Evolutionary conservation across 2,888 invertebrate genomes (phyloP), one percentile per base, ranked within the genome.

Genomic region (Lycaena phlaeas): DNA sequence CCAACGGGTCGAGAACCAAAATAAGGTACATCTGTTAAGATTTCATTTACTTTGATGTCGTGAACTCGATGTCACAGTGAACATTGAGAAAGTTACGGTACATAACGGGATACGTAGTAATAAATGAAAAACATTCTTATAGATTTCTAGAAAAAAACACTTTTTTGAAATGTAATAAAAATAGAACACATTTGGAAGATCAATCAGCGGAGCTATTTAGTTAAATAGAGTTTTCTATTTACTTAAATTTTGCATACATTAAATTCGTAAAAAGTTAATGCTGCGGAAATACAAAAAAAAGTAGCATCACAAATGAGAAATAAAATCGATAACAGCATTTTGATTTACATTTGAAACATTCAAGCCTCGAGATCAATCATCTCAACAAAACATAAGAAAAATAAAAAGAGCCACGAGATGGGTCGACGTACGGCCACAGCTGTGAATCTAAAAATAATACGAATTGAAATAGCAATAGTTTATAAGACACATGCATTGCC

Each of bases 381-480:
- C 53, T 50, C 40, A 51, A 53, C 59, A 47, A 45, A 55, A 48
- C 51, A 59, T 48, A 42, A 45, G 42, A 61, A 53, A 56, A 62
- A 63, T 55, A 59, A 53, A 45, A 58, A 43, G 44, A 50, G 48
- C 44, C 41, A 44, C 41, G 41, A 41, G 41, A 45, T 43, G 48
- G 53, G 56, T 53, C 53, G 48, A 48, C 50, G 56, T 57, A 64
- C 63, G 48, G 49, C 46, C 64, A 56, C 65, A 68, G 64, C 56
- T 64, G 68, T 57, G 59, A 54, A 54, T 60, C 59, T 52, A 59
- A 65, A 64, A 64, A 52, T 45, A 50, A 41, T n/a, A n/a, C 43
- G 52, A 54, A 59, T 56, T 55, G 46, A 67, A 71, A 68, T 55
- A 59, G 47, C 44, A 22, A 30, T 41, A 34, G 43, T 41, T 45